Percentiles rank a stretch among this genome's conserved stretches.
These are phyloP conservation scores for Conus ventricosus DNA, from an alignment of 1,140 invertebrate genomes.

Conservation along the genomic window DNA sequence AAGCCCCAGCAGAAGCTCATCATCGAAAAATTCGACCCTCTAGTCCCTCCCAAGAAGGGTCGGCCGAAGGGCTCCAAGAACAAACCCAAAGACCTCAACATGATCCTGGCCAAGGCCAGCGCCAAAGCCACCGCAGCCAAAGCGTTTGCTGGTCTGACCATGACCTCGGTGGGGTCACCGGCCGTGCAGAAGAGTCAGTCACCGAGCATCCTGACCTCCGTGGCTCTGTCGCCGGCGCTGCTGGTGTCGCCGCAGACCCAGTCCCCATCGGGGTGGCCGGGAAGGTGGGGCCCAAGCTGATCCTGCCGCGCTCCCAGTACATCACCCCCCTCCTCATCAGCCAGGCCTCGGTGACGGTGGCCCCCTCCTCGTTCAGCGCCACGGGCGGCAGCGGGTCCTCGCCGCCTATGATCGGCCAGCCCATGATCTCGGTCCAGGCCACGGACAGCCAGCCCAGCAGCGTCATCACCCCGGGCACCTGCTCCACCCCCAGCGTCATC, in stretches of 20 bases:
- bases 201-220: neutral
- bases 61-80: slow-evolving; percentile 67
- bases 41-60: slow-evolving; percentile 54
- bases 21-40: slow-evolving; percentile 39
- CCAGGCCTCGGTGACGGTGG: neutral
- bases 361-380: neutral
- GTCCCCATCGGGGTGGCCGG: neutral
- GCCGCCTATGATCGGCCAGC: slow-evolving; percentile 49
- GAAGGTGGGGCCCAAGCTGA: slow-evolving; percentile 30
- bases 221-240: neutral
- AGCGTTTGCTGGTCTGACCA: neutral
- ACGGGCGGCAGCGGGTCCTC: neutral
- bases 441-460: neutral
- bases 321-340: slow-evolving; percentile 16
- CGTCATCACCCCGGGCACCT: neutral
- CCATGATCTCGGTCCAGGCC: slow-evolving; percentile 47
- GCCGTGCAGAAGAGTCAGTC: slow-evolving; percentile 24
- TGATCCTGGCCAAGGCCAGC: slow-evolving; percentile 45
- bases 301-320: slow-evolving; percentile 35
- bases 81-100: slow-evolving; percentile 52
- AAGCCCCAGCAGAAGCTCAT: slow-evolving; percentile 35
- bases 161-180: slow-evolving; percentile 4
- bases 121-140: slow-evolving; percentile 26
- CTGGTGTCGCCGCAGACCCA: neutral
- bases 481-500: slow-evolving; percentile 10